A percentile compares a stretch with the other conserved stretches of the same genome.
phyloP scores from a whole-genome alignment of 2,113 vertebrate species.

The Nyctereutes procyonoides region DNA sequence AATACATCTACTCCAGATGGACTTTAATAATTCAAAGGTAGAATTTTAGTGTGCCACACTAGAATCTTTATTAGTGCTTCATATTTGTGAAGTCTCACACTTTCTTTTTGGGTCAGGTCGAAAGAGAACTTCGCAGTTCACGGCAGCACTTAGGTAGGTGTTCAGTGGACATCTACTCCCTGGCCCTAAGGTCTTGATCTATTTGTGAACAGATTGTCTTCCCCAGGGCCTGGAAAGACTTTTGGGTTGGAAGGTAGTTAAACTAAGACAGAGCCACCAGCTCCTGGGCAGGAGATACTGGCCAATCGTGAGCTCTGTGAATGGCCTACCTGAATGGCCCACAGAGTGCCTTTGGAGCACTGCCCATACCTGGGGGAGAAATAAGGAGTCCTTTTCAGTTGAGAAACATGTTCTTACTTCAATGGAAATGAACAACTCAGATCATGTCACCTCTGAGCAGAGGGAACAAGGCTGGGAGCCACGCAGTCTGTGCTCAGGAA shows the following conservation, averaged over 20 bases:
- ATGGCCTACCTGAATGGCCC: neutral
- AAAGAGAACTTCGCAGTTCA: neutral
- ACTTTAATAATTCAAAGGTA: slow-evolving; percentile 22
- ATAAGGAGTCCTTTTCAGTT: neutral
- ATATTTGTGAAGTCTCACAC: neutral
- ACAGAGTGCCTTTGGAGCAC: neutral
- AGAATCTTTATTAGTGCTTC: neutral
- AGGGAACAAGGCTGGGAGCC: neutral
- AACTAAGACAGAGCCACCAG: neutral
- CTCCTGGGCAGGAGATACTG: neutral
- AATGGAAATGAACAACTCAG: neutral
- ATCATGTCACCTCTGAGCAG: neutral
- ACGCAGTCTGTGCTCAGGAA: no score
- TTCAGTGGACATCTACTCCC: neutral
- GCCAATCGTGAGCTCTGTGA: no score
- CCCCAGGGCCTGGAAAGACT: neutral
- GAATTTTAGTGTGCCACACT: neutral
- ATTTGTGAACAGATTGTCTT: neutral
- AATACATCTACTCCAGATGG: neutral
- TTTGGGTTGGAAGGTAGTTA: neutral
- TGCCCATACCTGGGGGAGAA: neutral
- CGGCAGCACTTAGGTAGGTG: neutral
- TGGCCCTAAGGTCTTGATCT: neutral
- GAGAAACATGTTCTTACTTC: neutral
- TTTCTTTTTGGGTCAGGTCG: neutral